These are phyloP conservation scores for Corythaixoides concolor DNA, from an alignment of 2,113 vertebrate genomes.

Conservation along the genomic window DNA sequence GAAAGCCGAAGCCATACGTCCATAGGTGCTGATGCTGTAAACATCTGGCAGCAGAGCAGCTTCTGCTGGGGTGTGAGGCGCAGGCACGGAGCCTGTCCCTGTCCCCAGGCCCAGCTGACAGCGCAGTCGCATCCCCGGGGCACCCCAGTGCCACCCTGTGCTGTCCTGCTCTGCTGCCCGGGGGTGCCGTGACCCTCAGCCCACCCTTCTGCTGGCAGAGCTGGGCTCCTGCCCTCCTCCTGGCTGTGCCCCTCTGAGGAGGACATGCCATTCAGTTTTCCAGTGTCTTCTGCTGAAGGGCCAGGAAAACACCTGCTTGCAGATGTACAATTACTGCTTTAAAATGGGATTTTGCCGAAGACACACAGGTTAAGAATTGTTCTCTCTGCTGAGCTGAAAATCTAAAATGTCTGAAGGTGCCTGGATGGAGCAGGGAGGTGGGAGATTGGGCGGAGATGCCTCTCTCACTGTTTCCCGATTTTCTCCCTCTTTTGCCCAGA, in stretches of 20 bases:
- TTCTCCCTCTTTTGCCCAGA: conserved; percentile 18
- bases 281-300: neutral
- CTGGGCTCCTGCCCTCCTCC: no score
- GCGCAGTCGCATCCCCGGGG: no score
- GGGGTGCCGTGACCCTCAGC: no score
- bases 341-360: neutral
- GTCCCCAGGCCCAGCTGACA: no score
- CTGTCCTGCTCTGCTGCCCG: no score
- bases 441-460: neutral
- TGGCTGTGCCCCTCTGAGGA: no score
- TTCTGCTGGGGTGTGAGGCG: no score
- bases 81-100: no score
- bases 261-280: no score
- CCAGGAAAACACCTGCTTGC: neutral
- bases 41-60: no score
- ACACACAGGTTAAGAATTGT: neutral
- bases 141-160: no score
- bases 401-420: neutral
- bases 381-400: neutral
- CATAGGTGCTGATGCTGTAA: neutral
- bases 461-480: neutral
- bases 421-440: neutral
- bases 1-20: fast-evolving
- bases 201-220: no score
- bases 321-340: neutral